These are phyloP conservation scores for Camptogramma bilineatum DNA, from an alignment of 2,888 invertebrate genomes.

Conservation along the genomic window DNA sequence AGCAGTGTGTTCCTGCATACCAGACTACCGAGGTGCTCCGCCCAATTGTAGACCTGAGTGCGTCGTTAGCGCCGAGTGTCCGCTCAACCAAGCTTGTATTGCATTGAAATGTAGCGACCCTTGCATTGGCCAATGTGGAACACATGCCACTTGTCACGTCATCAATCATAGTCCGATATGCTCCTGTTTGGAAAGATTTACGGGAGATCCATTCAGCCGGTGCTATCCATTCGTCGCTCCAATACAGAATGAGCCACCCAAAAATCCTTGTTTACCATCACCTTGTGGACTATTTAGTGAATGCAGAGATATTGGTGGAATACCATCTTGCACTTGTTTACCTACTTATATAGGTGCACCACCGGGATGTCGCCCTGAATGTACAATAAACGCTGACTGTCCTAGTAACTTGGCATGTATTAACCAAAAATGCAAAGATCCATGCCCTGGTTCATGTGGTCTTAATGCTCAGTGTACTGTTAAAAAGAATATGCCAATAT, in stretches of 20 bases:
- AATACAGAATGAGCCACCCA: constrained; percentile 55
- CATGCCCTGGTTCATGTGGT: constrained; percentile 93
- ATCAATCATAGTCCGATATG: constrained; percentile 90
- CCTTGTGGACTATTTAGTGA: constrained; percentile 89
- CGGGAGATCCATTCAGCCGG: constrained; percentile 88
- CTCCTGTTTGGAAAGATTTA: constrained; percentile 85
- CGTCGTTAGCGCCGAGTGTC: constrained; percentile 89
- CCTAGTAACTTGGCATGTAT: constrained; percentile 91
- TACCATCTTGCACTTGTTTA: constrained; percentile 88
- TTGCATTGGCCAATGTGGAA: constrained; percentile 90
- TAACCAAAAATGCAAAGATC: constrained; percentile 90
- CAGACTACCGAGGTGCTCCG: constrained; percentile 87
- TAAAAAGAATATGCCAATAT: constrained; percentile 90
- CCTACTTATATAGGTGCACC: constrained; percentile 89
- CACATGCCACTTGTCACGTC: constrained; percentile 89
- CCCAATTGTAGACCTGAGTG: constrained; percentile 91
- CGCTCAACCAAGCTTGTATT: constrained; percentile 87
- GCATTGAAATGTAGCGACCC: constrained; percentile 90
- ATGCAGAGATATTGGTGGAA: constrained; percentile 85
- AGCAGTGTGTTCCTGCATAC: constrained; percentile 89
- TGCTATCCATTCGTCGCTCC: constrained; percentile 73
- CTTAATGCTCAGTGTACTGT: constrained; percentile 87
- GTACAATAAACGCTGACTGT: constrained; percentile 91
- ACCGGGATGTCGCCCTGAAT: constrained; percentile 89
- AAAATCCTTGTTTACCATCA: constrained; percentile 86